Conservation (phyloP, 2,113 vertebrate genomes). For the Nyctereutes procyonoides region DNA sequence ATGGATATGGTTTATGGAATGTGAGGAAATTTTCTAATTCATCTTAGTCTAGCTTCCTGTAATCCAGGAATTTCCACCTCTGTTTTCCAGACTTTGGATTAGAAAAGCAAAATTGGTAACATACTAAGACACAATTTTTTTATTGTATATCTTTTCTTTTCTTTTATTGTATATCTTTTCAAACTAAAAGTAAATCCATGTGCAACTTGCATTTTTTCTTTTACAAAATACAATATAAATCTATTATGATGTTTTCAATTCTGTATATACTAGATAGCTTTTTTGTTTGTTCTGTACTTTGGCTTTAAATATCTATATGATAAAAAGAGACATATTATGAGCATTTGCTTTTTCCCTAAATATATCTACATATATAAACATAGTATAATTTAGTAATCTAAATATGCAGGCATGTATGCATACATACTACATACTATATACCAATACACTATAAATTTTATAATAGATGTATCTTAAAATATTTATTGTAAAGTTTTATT, state of each 20-base stretch:
- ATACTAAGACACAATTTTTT: not conserved
- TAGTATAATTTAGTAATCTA: not conserved
- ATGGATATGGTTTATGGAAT: conserved; percentile 8
- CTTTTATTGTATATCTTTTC: not conserved
- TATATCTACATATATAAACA: not conserved
- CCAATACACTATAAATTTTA: not conserved
- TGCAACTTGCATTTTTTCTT: not conserved
- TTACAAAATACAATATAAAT: not conserved
- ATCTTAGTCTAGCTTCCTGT: not conserved
- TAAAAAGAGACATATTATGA: not conserved
- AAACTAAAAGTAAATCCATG: not conserved
- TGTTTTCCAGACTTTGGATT: not conserved
- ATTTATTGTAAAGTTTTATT: not conserved
- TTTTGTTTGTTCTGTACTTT: not conserved
- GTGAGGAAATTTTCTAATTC: conserved; percentile 40
- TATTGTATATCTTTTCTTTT: not conserved
- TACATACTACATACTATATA: not conserved
- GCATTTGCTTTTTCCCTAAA: not conserved
- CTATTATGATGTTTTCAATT: not conserved
- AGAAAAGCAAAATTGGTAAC: not conserved
- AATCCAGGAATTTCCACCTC: conserved; percentile 50
- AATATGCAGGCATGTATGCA: not conserved
- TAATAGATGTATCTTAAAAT: not conserved
- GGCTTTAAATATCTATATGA: not conserved
- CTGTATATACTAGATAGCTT: not conserved